These are phyloP conservation scores for Datnioides undecimradiatus DNA, from an alignment of 2,113 vertebrate species.

Conservation along the genomic window DNA sequence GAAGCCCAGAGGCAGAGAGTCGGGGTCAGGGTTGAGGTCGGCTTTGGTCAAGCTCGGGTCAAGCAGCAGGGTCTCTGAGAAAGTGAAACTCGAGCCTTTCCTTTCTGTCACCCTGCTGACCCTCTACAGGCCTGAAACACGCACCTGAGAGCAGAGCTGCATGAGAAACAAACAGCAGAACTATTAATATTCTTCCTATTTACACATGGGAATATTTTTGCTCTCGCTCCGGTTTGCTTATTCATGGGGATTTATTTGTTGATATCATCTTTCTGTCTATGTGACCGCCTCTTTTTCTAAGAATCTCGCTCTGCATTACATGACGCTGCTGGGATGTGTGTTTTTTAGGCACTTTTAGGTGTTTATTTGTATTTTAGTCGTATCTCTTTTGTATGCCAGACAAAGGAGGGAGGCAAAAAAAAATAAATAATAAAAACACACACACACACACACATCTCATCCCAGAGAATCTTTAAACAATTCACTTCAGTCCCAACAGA, in stretches of 20 bases:
- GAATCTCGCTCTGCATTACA: conserved; percentile 27
- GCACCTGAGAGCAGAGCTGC: conserved; percentile 27
- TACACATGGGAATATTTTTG: conserved; percentile 6
- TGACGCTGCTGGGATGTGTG: conserved; percentile 25
- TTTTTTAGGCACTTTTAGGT: conserved; percentile 36
- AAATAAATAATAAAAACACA: too few relatives aligned
- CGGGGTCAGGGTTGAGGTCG: conserved; percentile 41
- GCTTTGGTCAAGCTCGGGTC: conserved; percentile 53
- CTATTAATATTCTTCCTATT: conserved; percentile 29
- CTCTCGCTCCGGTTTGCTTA: not conserved
- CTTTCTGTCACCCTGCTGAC: conserved; percentile 38
- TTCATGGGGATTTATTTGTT: conserved; percentile 28
- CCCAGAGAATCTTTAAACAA: conserved; percentile 59
- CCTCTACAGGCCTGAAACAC: conserved; percentile 14
- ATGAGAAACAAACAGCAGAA: conserved; percentile 33
- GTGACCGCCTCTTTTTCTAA: conserved; percentile 18
- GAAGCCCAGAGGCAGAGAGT: conserved; percentile 11
- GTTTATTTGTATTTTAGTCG: conserved; percentile 34
- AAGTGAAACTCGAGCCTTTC: conserved; percentile 68
- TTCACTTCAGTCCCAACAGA: conserved; percentile 52
- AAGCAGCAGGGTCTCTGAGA: conserved; percentile 48
- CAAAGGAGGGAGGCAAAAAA: conserved; percentile 2
- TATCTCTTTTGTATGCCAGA: conserved; percentile 39
- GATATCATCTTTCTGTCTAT: conserved; percentile 31
- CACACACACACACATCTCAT: conserved; percentile 30